A percentile compares a stretch with the other conserved stretches of the same genome.
Conservation (phyloP, 2,113 vertebrate species). For the Atractosteus spatula region DNA sequence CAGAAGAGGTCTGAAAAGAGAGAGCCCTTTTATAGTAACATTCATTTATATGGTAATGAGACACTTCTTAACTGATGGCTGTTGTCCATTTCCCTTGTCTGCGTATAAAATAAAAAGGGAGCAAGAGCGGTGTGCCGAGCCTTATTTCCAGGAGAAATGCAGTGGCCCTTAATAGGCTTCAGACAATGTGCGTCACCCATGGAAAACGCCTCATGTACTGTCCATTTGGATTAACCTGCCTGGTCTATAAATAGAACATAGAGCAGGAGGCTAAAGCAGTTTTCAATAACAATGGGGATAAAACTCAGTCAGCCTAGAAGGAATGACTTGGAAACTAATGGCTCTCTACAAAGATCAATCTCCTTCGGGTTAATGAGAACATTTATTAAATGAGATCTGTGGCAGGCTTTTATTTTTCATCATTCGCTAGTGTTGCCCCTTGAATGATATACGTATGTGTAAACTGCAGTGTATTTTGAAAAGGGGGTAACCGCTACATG, state of each 20-base stretch:
- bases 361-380: constrained; percentile 69
- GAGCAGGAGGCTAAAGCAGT: constrained; percentile 36
- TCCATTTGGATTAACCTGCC: constrained; percentile 64
- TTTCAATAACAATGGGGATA: constrained; percentile 43
- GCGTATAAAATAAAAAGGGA: constrained; percentile 36
- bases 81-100: constrained; percentile 44
- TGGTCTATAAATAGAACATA: constrained; percentile 47
- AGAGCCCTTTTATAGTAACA: constrained; percentile 28
- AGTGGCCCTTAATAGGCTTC: constrained; percentile 27
- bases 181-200: constrained; percentile 44
- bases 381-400: neutral
- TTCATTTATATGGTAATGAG: constrained; percentile 51
- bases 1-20: neutral
- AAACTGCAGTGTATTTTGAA: no score
- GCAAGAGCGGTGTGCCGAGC: constrained; percentile 26
- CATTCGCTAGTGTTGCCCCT: no score
- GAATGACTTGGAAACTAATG: constrained; percentile 69
- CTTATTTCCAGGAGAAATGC: constrained; percentile 34
- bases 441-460: no score
- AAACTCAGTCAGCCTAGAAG: constrained; percentile 57
- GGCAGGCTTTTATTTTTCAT: no score
- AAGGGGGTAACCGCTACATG: no score
- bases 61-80: constrained; percentile 43
- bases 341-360: constrained; percentile 65
- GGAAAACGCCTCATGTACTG: constrained; percentile 42